Percentiles rank a stretch among this genome's conserved stretches.
Evolutionary conservation across 2,888 invertebrate genomes (phyloP).

Genomic region (Hyalella azteca): DNA sequence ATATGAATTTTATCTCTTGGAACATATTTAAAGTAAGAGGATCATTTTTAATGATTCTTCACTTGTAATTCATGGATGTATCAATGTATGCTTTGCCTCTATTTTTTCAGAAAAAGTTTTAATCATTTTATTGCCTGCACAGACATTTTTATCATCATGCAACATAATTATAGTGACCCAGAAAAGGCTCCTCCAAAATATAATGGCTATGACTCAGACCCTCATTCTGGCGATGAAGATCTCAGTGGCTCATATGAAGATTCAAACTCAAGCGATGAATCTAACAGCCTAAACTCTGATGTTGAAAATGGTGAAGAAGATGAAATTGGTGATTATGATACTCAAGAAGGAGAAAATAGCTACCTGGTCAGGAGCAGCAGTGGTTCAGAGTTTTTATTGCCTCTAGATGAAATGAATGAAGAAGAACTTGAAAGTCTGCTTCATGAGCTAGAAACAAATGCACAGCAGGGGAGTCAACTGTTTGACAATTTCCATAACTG

Average conservation of each 20-base stretch:
- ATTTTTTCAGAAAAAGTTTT: too few relatives aligned
- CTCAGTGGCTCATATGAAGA: not conserved
- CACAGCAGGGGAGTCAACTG: not conserved
- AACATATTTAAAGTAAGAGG: too few relatives aligned
- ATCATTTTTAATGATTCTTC: too few relatives aligned
- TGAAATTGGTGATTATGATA: not conserved
- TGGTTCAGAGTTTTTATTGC: not conserved
- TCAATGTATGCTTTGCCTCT: too few relatives aligned
- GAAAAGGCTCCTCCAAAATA: not conserved
- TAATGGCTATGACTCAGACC: not conserved
- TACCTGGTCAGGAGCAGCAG: constrained; percentile 26
- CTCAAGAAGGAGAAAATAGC: not conserved
- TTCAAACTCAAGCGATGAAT: not conserved
- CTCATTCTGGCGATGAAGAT: not conserved
- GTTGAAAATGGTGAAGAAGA: not conserved
- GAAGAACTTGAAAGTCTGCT: constrained; percentile 11
- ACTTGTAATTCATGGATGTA: too few relatives aligned
- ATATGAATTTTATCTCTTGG: too few relatives aligned
- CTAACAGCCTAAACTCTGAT: constrained; percentile 22
- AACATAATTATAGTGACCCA: not conserved
- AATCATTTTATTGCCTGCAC: too few relatives aligned
- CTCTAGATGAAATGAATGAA: constrained; percentile 38
- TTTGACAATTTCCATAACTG: not conserved
- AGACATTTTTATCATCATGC: too few relatives aligned
- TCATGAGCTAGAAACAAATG: not conserved